Evolutionary conservation across 1,140 invertebrate genomes (phyloP), one percentile per base, ranked within the genome.

Genomic region (Leptoteleia sp.): DNA sequence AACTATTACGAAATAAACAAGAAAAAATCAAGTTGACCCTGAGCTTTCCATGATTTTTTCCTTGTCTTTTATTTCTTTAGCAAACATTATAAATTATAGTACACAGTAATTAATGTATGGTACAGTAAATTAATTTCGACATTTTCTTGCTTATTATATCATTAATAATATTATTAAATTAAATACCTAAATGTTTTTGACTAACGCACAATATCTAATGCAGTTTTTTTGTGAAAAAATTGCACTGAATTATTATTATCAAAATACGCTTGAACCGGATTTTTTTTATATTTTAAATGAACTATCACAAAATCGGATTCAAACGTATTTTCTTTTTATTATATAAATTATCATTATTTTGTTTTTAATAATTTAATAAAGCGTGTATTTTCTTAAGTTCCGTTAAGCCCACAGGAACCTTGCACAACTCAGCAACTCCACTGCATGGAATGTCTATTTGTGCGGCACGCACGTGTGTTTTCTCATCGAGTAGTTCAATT

Each of bases 331-430:
- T 33, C 1, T 38, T 15, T 6, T 16, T 15, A 16, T 40, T 16
- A 37, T 54, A n/a, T n/a, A n/a, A n/a, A n/a, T 25, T 25, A 3
- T 25, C 22, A 3, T 3, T 3, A 25, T 40, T 13, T 12, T 11
- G 15, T 27, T 15, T 6, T 85, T 81, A 89, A 64, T 90, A 90
- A 27, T 82, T 86, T 3, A 90, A 38, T 50, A 90, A 65, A 50
- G 79, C 73, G 27, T 90, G 89, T 77, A 89, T 82, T 72, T 85
- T 87, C 38, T 86, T 83, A 33, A 90, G 72, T 55, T 89, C 89
- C n/a, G 83, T 75, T 3, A 84, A 77, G 7, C 86, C 85, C 25
- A 89, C 85, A 5, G 85, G 82, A 3, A 90, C 15, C 13, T 77
- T 79, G 5, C 83, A 81, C 3, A 62, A 67, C 54, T 82, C 55